Conservation (phyloP, 2,888 invertebrate species). For the Sinhomidia bicolor region DNA sequence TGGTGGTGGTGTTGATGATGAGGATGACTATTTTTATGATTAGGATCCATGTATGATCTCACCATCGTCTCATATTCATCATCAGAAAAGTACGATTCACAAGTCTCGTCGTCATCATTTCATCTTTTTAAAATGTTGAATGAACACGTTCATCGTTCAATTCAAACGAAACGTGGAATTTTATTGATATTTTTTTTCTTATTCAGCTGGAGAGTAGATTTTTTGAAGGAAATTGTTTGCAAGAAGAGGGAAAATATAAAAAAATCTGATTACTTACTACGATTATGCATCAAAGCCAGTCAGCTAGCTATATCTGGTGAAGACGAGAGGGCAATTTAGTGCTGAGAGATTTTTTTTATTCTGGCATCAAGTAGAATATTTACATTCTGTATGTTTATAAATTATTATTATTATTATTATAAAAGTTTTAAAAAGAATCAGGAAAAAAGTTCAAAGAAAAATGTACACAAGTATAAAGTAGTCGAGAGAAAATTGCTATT, state of each 20-base stretch:
- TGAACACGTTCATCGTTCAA: not conserved
- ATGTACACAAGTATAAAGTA: constrained; percentile 24
- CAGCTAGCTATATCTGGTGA: no score
- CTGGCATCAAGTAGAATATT: no score
- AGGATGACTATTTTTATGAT: constrained; percentile 24
- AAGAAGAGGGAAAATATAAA: not conserved
- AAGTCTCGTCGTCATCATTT: no score
- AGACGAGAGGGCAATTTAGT: no score
- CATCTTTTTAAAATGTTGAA: constrained; percentile 41
- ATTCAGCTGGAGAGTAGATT: not conserved
- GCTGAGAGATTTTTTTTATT: no score
- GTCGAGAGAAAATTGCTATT: constrained; percentile 39
- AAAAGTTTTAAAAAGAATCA: not conserved
- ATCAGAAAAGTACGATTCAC: no score
- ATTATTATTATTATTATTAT: no score
- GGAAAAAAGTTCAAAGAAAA: not conserved
- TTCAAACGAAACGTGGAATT: not conserved
- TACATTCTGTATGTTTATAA: no score
- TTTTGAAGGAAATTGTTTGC: not conserved
- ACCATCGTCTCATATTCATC: constrained; percentile 13
- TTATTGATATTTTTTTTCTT: not conserved
- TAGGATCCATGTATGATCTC: constrained; percentile 17
- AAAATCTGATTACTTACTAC: no score
- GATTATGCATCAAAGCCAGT: no score
- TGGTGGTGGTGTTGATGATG: not conserved